Percentiles rank a stretch among this genome's conserved stretches.
Conservation (phyloP, 1,140 invertebrate genomes). For the Cotesia typhae region DNA sequence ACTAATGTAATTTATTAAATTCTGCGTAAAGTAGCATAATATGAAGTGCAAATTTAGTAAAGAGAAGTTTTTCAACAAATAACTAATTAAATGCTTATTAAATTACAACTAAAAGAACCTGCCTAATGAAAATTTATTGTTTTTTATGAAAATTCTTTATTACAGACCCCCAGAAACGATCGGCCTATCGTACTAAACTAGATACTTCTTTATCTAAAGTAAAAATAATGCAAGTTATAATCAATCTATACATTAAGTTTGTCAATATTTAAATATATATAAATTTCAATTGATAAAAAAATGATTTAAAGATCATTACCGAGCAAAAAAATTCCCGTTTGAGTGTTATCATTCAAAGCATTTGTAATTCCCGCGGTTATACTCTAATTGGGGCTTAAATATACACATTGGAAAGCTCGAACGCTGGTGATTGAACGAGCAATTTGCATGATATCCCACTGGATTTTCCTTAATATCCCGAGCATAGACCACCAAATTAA, state of each 20-base stretch:
- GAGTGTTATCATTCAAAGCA: background rate
- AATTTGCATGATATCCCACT: conserved; percentile 34
- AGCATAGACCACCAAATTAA: conserved; percentile 22
- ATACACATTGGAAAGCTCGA: conserved; percentile 18
- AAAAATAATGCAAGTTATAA: too few relatives aligned
- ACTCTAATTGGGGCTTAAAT: conserved; percentile 31
- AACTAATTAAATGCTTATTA: too few relatives aligned
- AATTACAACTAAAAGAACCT: too few relatives aligned
- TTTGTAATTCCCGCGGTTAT: conserved; percentile 11
- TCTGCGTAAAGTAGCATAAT: too few relatives aligned
- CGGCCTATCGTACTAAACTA: too few relatives aligned
- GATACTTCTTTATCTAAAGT: too few relatives aligned
- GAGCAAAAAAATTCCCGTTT: background rate
- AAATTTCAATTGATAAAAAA: too few relatives aligned
- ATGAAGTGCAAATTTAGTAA: too few relatives aligned
- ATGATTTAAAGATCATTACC: background rate
- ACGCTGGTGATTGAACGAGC: conserved; percentile 25
- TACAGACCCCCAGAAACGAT: background rate
- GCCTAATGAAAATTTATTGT: background rate
- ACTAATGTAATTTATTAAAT: too few relatives aligned
- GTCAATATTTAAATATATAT: too few relatives aligned
- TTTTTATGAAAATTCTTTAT: background rate
- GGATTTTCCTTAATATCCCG: conserved; percentile 17
- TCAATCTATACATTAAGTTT: too few relatives aligned
- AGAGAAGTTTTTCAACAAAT: too few relatives aligned